A percentile compares a stretch with the other conserved stretches of the same genome.
Evolutionary conservation across 2,113 vertebrate genomes (phyloP).

Genomic region (Gobio gobio): DNA sequence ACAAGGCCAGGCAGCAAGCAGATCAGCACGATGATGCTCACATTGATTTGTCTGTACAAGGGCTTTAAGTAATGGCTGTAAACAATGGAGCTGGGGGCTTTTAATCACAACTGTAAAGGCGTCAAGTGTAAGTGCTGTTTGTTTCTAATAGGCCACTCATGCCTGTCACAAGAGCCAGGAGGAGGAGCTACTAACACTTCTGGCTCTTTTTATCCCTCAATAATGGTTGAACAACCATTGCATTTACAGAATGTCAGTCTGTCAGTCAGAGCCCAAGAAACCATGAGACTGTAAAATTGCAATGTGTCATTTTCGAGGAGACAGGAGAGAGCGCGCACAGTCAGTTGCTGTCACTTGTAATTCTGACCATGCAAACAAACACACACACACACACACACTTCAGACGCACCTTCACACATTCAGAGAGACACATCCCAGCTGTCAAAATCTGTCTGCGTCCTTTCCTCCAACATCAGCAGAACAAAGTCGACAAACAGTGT

Average conservation of each 20-base stretch:
- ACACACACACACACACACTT: neutral
- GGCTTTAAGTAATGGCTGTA: conserved; percentile 37
- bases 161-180: neutral
- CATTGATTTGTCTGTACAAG: conserved; percentile 39
- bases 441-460: conserved; percentile 7
- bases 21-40: neutral
- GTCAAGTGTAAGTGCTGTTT: neutral
- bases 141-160: conserved; percentile 24
- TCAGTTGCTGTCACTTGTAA: conserved; percentile 30
- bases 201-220: neutral
- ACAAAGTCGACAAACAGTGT: neutral
- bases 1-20: conserved; percentile 22
- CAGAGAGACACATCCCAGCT: neutral
- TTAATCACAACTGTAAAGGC: conserved; percentile 22
- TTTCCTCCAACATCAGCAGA: neutral
- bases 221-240: neutral
- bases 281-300: conserved; percentile 11
- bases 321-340: neutral
- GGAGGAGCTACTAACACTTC: conserved; percentile 11
- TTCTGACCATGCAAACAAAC: conserved; percentile 31
- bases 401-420: conserved; percentile 12
- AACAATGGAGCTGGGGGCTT: conserved; percentile 8
- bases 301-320: conserved; percentile 7
- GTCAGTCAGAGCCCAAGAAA: conserved; percentile 14
- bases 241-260: conserved; percentile 26